Percentiles rank a stretch among this genome's conserved stretches.
Evolutionary conservation across 2,113 vertebrate species (phyloP).

Genomic region (Hiodon alosoides): DNA sequence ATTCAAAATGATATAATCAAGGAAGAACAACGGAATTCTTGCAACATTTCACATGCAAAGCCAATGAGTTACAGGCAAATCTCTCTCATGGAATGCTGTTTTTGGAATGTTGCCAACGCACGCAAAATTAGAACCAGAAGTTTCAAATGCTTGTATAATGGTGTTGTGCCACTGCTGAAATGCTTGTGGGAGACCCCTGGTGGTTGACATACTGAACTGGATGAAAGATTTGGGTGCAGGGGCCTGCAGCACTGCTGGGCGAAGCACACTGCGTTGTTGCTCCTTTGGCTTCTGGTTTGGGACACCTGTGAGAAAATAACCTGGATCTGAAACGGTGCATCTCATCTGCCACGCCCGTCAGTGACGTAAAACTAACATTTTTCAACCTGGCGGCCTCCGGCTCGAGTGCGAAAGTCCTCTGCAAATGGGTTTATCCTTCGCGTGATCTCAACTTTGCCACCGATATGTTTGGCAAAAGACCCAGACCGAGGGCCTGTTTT

Average conservation of each 20-base stretch:
- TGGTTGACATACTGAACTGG: conserved; percentile 56
- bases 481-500: not conserved
- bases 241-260: conserved; percentile 74
- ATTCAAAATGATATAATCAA: too few species aligned
- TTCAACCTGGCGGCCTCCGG: not conserved
- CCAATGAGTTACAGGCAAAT: too few species aligned
- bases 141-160: not conserved
- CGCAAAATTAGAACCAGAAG: too few species aligned
- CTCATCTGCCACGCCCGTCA: not conserved
- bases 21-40: too few species aligned
- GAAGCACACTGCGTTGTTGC: conserved; percentile 75
- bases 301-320: conserved; percentile 56
- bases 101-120: too few species aligned
- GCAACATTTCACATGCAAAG: too few species aligned
- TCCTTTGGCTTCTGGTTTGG: conserved; percentile 82
- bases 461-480: too few species aligned
- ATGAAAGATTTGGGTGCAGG: conserved; percentile 62
- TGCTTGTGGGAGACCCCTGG: too few species aligned
- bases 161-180: not conserved
- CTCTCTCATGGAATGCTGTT: too few species aligned
- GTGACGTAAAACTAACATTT: not conserved
- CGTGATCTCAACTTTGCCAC: too few species aligned
- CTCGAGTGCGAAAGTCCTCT: too few species aligned
- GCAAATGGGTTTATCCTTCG: too few species aligned
- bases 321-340: not conserved